Percentiles rank a stretch among this genome's conserved stretches.
Evolutionary conservation across 2,113 vertebrate genomes (phyloP).

Genomic region (Triplophysa tibetana): DNA sequence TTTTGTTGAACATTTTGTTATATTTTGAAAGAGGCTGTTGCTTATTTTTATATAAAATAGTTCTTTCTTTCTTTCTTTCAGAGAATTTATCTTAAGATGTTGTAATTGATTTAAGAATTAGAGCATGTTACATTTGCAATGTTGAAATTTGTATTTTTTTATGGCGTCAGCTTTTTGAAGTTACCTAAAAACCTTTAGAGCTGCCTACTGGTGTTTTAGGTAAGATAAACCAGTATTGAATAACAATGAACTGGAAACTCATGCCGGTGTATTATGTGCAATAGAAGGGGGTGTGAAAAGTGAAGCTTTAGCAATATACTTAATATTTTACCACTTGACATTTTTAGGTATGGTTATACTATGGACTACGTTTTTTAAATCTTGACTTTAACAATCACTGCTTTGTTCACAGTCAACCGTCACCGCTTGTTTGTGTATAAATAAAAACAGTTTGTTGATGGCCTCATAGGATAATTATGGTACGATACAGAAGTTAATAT

Average conservation of each 20-base stretch:
- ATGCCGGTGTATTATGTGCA: background rate
- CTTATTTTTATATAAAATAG: background rate
- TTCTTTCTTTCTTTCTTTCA: background rate
- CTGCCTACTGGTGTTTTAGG: background rate
- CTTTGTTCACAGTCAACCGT: too few relatives aligned
- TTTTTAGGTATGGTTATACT: background rate
- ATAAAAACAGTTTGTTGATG: background rate
- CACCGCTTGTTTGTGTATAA: background rate
- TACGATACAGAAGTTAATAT: background rate
- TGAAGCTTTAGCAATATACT: too few relatives aligned
- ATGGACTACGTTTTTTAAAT: background rate
- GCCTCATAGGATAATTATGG: background rate
- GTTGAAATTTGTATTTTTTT: too few relatives aligned
- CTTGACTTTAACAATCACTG: too few relatives aligned
- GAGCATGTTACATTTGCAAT: too few relatives aligned
- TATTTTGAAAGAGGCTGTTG: background rate
- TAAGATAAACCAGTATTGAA: background rate
- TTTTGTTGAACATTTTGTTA: conserved; percentile 6
- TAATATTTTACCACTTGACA: background rate
- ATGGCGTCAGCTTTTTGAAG: too few relatives aligned
- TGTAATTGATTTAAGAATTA: too few relatives aligned
- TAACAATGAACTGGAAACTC: background rate
- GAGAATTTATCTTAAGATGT: too few relatives aligned
- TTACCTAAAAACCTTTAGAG: too few relatives aligned
- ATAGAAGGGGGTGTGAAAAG: too few relatives aligned